A percentile compares a stretch with the other conserved stretches of the same genome.
Conservation (phyloP, 2,113 vertebrate genomes). For the Prolemur simus region DNA sequence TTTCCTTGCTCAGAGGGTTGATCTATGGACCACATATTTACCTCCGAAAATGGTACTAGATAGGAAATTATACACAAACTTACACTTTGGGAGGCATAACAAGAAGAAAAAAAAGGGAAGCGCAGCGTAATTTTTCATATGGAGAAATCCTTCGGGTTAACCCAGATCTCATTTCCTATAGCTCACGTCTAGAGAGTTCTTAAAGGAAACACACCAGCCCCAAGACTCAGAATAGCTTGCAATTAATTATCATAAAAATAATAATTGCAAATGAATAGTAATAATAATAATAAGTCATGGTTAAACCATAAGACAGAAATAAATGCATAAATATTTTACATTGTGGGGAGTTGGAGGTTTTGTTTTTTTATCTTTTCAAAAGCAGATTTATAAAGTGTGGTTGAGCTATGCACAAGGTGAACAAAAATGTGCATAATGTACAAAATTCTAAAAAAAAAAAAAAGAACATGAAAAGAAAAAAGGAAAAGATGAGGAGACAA, state of each 20-base stretch:
- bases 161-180: neutral
- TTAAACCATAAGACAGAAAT: neutral
- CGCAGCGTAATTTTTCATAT: neutral
- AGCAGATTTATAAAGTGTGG: neutral
- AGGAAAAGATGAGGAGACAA: neutral
- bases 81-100: neutral
- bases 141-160: neutral
- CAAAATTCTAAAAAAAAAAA: neutral
- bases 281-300: neutral
- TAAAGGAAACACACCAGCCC: neutral
- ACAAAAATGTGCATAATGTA: neutral
- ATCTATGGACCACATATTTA: neutral
- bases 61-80: neutral
- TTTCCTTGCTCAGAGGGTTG: neutral
- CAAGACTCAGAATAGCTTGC: neutral
- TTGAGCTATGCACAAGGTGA: neutral
- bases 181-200: neutral
- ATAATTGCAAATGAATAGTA: neutral
- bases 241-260: neutral
- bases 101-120: neutral
- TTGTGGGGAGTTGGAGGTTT: neutral
- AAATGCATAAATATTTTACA: neutral
- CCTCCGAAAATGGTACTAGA: neutral
- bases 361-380: neutral
- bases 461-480: neutral